Base-by-base conservation (phyloP, 2,113 vertebrate species). In the Odobenus rosmarus region DNA sequence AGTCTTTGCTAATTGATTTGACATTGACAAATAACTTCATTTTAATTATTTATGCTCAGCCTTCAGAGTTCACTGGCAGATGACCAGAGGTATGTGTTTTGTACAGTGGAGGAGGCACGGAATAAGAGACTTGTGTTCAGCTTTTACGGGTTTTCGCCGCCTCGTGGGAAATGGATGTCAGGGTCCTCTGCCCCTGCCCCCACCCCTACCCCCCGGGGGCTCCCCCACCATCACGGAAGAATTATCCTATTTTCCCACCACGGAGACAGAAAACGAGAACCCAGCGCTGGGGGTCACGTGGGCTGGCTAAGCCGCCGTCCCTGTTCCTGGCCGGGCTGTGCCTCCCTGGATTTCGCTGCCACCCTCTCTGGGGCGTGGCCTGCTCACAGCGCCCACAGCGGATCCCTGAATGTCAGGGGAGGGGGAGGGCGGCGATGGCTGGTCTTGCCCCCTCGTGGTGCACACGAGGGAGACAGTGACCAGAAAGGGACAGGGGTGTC, bases 1-100 rank as follows among this genome's bases (percentile, higher is more conserved):
- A 46, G 79, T 23, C 81, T 69, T 69, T 28, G 61, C 94, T 96
- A 83, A 97, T 93, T 96, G 87, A 96, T 96, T 95, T 93, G n/a
- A n/a, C n/a, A n/a, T n/a, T 97, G 96, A 98, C 94, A 92, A 49
- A 4, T 95, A 95, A 96, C 93, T 96, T 90, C 83, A 90, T 94
- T 93, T 97, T 96, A 97, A 97, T 97, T 97, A 96, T 96, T 96
- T 90, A 95, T 31, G 84, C 87, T 69, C 36, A 3, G 33, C 88
- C 69, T 74, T 87, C 80, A 4, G 82, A 93, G 89, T 79, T 95
- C 36, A 33, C 61, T 67, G 74, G 92, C 86, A 36, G n/a, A 26
- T 49, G 96, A 95, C 93, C 92, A 2, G 42, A 57, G 49, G 55
- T 61, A 15, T 88, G 28, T 18, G 23, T 87, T 95, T 72, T 7